phyloP scores from a whole-genome alignment of 2,113 vertebrate genomes.

The Monarcha castaneiventris region DNA sequence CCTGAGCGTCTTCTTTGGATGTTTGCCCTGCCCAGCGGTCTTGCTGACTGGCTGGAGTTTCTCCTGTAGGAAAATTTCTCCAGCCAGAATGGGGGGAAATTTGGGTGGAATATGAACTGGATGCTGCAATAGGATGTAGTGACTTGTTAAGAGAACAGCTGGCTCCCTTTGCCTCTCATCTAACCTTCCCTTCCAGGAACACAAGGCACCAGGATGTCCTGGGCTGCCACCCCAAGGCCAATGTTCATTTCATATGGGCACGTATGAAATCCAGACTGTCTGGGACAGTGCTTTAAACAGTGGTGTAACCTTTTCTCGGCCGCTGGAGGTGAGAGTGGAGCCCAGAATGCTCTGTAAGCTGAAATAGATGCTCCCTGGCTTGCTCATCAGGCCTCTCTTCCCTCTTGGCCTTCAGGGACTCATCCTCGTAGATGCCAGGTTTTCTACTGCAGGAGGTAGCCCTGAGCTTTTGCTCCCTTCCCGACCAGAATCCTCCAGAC shows the following conservation, averaged over 20 bases:
- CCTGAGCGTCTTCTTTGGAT: not conserved
- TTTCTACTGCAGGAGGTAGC: not conserved
- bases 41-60: constrained; percentile 16
- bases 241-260: not conserved
- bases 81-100: constrained; percentile 10
- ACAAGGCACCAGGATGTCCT: constrained; percentile 28
- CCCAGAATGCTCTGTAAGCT: not conserved
- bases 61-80: constrained; percentile 56
- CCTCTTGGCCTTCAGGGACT: not conserved
- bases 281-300: not conserved
- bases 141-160: constrained; percentile 27
- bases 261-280: constrained; percentile 19
- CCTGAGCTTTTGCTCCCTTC: not conserved
- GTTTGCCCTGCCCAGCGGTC: constrained; percentile 38
- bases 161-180: constrained; percentile 17
- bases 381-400: not conserved
- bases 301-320: not conserved
- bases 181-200: constrained; percentile 55
- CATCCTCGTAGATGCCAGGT: not conserved
- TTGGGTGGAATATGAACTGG: constrained; percentile 34
- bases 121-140: constrained; percentile 42
- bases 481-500: not conserved
- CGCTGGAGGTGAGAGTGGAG: not conserved
- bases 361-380: constrained; percentile 10
- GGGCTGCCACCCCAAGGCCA: constrained; percentile 30